These are phyloP conservation scores for Stercorarius parasiticus DNA, from an alignment of 2,113 vertebrate species.

Conservation along the genomic window DNA sequence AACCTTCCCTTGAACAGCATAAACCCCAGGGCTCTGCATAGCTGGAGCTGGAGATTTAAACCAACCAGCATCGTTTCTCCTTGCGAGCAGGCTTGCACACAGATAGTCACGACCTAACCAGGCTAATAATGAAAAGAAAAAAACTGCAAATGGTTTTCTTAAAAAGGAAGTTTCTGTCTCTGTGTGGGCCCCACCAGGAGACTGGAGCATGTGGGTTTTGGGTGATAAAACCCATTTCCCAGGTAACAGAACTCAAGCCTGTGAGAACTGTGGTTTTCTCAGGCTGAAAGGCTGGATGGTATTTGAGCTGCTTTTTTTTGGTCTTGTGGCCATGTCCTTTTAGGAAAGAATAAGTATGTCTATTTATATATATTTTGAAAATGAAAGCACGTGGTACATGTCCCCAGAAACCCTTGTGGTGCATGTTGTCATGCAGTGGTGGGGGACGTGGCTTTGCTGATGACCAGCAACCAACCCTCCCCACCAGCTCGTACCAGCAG, in stretches of 20 bases:
- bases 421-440: background rate
- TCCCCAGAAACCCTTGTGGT: background rate
- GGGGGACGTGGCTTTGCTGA: background rate
- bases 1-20: background rate
- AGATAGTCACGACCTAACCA: background rate
- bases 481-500: background rate
- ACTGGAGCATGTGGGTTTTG: background rate
- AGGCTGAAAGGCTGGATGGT: slow-evolving; percentile 24
- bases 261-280: slow-evolving; percentile 32
- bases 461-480: too few relatives aligned
- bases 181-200: slow-evolving; percentile 15
- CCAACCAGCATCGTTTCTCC: background rate
- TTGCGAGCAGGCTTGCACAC: background rate
- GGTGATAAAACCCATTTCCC: slow-evolving; percentile 39
- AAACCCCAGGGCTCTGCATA: background rate
- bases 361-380: slow-evolving; percentile 58
- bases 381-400: background rate
- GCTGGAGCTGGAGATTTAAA: background rate
- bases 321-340: slow-evolving; percentile 2
- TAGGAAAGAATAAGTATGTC: slow-evolving; percentile 14
- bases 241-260: slow-evolving; percentile 29
- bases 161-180: slow-evolving; percentile 52
- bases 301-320: background rate
- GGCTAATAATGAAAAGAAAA: slow-evolving; percentile 11
- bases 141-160: background rate